Percentiles rank a stretch among this genome's conserved stretches.
These are phyloP conservation scores for Anguilla obscura DNA, from an alignment of 2,797 vertebrate genomes.

Conservation along the genomic window DNA sequence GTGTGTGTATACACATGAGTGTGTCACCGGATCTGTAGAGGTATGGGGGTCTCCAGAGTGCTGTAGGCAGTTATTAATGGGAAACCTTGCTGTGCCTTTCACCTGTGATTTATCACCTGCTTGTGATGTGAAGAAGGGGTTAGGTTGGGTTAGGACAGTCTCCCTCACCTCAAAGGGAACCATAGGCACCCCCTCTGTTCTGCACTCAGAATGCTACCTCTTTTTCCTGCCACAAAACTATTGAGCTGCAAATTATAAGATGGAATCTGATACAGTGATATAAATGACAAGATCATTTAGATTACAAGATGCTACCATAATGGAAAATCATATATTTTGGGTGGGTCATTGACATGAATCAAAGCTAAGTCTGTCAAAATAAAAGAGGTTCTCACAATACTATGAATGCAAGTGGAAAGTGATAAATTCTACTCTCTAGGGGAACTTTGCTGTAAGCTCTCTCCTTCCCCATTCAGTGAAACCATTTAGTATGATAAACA, in stretches of 20 bases:
- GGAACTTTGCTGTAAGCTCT: neutral
- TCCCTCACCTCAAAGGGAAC: conserved; percentile 51
- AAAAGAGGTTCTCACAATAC: neutral
- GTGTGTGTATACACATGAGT: conserved; percentile 26
- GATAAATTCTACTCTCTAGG: neutral
- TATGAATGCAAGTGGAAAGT: neutral
- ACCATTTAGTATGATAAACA: no score
- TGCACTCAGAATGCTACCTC: neutral
- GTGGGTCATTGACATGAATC: neutral
- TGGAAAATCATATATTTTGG: neutral
- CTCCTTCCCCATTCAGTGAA: no score
- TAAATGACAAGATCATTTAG: neutral
- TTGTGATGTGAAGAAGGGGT: conserved; percentile 51
- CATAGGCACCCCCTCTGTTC: neutral
- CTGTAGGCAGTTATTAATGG: conserved; percentile 63
- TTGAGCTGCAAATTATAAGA: conserved; percentile 39
- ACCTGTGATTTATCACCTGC: conserved; percentile 64
- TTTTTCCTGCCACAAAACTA: conserved; percentile 31
- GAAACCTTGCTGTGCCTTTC: conserved; percentile 57
- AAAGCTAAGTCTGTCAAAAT: neutral
- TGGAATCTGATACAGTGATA: neutral
- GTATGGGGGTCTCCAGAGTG: conserved; percentile 47
- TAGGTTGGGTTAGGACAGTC: conserved; percentile 53
- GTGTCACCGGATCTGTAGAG: conserved; percentile 51
- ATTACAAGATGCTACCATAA: neutral